A percentile compares a stretch with the other conserved stretches of the same genome.
Conservation (phyloP, 2,113 vertebrate genomes). For the Sakesphorus luctuosus region DNA sequence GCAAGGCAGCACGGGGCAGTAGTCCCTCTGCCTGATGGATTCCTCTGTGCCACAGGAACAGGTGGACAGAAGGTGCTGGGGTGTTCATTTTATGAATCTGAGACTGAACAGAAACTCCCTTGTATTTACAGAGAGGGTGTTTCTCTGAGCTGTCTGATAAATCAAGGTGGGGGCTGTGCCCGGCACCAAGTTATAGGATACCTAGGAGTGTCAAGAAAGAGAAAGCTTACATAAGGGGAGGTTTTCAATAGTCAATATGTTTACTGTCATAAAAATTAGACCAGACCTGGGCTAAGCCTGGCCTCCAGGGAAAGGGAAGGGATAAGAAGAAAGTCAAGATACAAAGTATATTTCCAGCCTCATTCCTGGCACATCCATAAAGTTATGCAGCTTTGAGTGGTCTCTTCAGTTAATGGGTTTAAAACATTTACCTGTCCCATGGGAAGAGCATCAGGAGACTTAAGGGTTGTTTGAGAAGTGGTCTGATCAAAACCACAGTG, state of each 20-base stretch:
- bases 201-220: background rate
- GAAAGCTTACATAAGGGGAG: slow-evolving; percentile 34
- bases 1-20: background rate
- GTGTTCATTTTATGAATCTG: background rate
- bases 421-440: background rate
- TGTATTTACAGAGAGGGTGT: slow-evolving; percentile 57
- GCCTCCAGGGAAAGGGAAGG: background rate
- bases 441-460: background rate
- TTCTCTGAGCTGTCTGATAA: slow-evolving; percentile 7
- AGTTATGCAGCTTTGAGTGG: background rate
- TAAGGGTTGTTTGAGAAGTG: background rate
- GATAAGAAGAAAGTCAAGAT: background rate
- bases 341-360: background rate
- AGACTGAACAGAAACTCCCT: background rate
- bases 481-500: background rate
- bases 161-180: background rate
- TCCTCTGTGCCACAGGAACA: background rate
- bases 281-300: background rate
- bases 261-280: background rate
- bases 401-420: background rate
- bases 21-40: fast-evolving
- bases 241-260: background rate
- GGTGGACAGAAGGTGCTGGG: background rate
- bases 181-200: background rate
- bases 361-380: background rate